phyloP scores from a whole-genome alignment of 1,140 invertebrate species.

The Grapholita molesta region DNA sequence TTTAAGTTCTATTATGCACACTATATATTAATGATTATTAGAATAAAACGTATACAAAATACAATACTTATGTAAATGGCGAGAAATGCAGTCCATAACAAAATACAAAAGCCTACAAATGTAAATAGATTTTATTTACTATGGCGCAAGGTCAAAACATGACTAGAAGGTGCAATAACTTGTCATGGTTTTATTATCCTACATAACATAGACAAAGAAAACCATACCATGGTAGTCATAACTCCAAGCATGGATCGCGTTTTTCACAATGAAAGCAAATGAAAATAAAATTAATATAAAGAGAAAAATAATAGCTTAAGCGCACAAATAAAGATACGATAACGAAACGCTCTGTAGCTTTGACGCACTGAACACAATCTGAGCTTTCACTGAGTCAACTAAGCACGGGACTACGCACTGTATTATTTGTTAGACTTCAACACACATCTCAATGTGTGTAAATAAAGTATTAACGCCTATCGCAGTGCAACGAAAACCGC shows the following conservation, averaged over 20 bases:
- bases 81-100: not conserved
- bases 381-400: constrained; percentile 58
- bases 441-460: constrained; percentile 28
- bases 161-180: constrained; percentile 47
- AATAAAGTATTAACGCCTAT: constrained; percentile 40
- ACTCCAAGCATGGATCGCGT: constrained; percentile 77
- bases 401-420: constrained; percentile 57
- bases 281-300: constrained; percentile 52
- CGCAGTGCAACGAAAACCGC: constrained; percentile 61
- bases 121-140: not conserved
- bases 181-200: constrained; percentile 37
- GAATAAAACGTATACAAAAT: not conserved
- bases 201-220: constrained; percentile 72
- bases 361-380: constrained; percentile 46
- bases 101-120: not conserved
- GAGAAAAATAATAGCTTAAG: constrained; percentile 57
- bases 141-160: not conserved
- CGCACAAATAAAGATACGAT: constrained; percentile 59
- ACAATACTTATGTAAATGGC: not conserved
- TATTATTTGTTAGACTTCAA: not conserved
- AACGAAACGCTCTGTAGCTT: constrained; percentile 60
- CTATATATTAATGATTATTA: not conserved
- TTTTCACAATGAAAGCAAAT: constrained; percentile 71
- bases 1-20: constrained; percentile 2
- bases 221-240: constrained; percentile 78